Evolutionary conservation across 2,888 invertebrate genomes (phyloP).

Genomic region (Yponomeuta malinellus): DNA sequence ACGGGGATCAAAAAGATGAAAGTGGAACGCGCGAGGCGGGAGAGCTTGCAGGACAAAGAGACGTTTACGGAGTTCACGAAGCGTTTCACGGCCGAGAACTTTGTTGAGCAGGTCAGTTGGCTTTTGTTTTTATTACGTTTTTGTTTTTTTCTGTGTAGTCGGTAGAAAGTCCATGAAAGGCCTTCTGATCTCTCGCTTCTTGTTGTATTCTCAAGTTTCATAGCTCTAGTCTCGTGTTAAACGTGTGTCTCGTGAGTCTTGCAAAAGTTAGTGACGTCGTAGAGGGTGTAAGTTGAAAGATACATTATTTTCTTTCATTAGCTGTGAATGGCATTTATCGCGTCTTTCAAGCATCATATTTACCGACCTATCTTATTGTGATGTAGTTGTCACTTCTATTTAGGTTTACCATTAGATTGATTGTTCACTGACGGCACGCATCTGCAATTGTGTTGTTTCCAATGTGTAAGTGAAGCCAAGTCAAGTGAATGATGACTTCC

Average conservation of each 20-base stretch:
- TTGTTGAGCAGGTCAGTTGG: constrained; percentile 89
- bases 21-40: constrained; percentile 90
- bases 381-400: no score
- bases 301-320: no score
- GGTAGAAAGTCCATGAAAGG: not conserved
- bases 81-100: constrained; percentile 89
- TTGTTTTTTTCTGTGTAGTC: not conserved
- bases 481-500: not conserved
- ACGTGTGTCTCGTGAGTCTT: no score
- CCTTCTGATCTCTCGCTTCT: no score
- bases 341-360: no score
- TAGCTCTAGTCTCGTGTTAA: no score
- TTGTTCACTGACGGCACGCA: not conserved
- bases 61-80: constrained; percentile 89
- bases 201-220: no score
- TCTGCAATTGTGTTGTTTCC: not conserved
- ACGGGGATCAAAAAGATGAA: constrained; percentile 96
- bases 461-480: constrained; percentile 6
- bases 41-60: constrained; percentile 88
- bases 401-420: not conserved
- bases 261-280: no score
- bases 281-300: no score
- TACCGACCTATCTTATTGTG: no score
- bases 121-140: constrained; percentile 22
- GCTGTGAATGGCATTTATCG: no score